phyloP scores from a whole-genome alignment of 2,888 invertebrate genomes.

The Rhogogaster chlorosoma region DNA sequence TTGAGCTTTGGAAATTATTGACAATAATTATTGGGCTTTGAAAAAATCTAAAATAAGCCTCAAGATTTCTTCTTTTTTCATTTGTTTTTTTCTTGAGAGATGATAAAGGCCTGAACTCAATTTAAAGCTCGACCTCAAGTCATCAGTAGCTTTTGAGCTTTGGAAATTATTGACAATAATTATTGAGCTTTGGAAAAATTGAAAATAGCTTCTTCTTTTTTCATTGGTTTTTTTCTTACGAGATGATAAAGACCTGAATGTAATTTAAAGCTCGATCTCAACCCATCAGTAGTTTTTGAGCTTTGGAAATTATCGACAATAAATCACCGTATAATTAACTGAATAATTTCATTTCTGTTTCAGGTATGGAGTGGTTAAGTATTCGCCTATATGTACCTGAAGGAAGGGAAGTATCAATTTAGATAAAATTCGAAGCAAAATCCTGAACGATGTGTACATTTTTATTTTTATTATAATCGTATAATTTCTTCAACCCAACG shows the following conservation, averaged over 20 bases:
- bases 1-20: too few species aligned
- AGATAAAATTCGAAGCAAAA: slow-evolving; percentile 29
- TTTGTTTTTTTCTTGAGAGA: neutral
- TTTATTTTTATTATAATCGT: neutral
- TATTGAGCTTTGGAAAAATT: too few species aligned
- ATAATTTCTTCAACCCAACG: neutral
- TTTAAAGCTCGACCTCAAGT: too few species aligned
- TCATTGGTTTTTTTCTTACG: neutral
- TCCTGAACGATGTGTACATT: neutral
- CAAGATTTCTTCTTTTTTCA: too few species aligned
- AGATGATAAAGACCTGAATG: neutral
- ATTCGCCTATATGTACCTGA: neutral
- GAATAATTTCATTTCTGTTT: slow-evolving; percentile 3
- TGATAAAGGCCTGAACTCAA: neutral
- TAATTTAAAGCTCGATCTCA: neutral
- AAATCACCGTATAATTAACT: neutral
- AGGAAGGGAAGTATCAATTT: neutral
- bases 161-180: neutral
- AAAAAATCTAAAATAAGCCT: too few species aligned
- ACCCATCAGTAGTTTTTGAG: neutral
- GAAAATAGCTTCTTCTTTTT: too few species aligned
- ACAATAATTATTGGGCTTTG: too few species aligned
- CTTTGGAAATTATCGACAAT: neutral
- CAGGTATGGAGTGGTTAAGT: slow-evolving; percentile 20
- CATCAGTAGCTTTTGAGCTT: too few species aligned